These are phyloP conservation scores for Diaperis boleti DNA, from an alignment of 2,888 invertebrate genomes.

Conservation along the genomic window DNA sequence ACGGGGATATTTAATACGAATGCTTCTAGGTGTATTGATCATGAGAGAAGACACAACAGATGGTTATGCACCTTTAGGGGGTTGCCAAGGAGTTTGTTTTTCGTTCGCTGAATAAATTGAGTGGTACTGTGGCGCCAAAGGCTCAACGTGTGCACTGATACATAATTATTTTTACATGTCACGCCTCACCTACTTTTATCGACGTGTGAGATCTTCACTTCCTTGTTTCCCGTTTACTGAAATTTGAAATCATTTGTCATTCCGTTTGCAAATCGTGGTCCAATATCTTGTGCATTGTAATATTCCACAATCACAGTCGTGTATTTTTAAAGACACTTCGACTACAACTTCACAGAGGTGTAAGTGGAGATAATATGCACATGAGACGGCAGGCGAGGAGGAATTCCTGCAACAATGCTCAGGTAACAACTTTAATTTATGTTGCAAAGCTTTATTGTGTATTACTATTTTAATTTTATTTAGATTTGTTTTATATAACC, in stretches of 20 bases:
- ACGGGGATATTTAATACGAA: constrained; percentile 2
- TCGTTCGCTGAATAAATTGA: constrained; percentile 7
- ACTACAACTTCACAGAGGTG: no score
- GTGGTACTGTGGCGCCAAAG: constrained; percentile 23
- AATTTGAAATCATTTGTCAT: neutral
- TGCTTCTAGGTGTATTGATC: constrained; percentile 17
- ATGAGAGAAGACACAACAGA: constrained; percentile 19
- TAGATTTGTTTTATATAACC: no score
- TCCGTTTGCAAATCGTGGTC: neutral
- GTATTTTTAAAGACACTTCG: no score
- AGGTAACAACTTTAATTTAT: no score
- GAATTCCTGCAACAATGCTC: no score
- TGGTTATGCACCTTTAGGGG: constrained; percentile 30
- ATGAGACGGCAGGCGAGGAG: no score
- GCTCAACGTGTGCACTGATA: constrained; percentile 31
- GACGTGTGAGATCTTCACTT: constrained; percentile 19
- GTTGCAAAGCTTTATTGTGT: no score
- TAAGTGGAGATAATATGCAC: no score
- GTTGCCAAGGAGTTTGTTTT: constrained; percentile 31
- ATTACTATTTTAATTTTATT: no score
- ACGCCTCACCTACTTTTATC: constrained; percentile 24
- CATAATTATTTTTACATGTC: constrained; percentile 16
- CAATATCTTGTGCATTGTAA: neutral
- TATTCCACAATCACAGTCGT: no score
- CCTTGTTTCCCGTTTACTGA: constrained; percentile 13